Evolutionary conservation across 2,113 vertebrate genomes (phyloP), one percentile per base, ranked within the genome.

Genomic region (Regulus satrapa): DNA sequence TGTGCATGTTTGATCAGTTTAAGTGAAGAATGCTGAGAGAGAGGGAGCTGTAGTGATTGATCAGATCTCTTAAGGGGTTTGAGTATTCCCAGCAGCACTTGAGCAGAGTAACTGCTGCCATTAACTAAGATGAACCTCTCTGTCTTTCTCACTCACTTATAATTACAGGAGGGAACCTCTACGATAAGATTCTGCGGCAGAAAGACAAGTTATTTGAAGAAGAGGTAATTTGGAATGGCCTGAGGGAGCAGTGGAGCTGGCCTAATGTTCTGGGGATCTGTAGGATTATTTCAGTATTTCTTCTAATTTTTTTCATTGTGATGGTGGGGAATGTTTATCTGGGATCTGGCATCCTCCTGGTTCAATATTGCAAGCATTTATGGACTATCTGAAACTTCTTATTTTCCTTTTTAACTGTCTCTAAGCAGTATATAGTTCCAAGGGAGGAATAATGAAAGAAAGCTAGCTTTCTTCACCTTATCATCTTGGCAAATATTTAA

Each of bases 171-270:
- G 99, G 99, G 63, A 99, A 99, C 97, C 98, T 99, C 63, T 99
- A 99, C 36, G 99, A 99, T 96, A 99, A 99, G 98, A 99, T 99
- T 95, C 98, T 98, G 95, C 98, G 99, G 41, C 99, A 99, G 98
- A 99, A 99, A 84, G 99, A 99, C 94, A 98, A 98, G 68, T 98
- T 99, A 40, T 99, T 99, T 97, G 97, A 98, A 76, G 98, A 99
- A 97, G 98, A 99, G 99, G 99, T 99, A 98, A 97, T 94, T 81
- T 86, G 68, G 83, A 55, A 21, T 85, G 69, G 19, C 43, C 89
- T 7, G 89, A 87, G 71, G 95, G 88, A 69, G 58, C 13, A 45
- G n/a, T 54, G 87, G 81, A 79, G 56, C 63, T 95, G 67, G 73
- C 81, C 74, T 94, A 6, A 45, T 71, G 51, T 83, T 92, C 38